Evolutionary conservation across 2,113 vertebrate genomes (phyloP).

Genomic region (mouse (Mus musculus)): GRCm39 chr9:71346001-71346500

Average conservation of each 20-base stretch:
- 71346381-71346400: background rate
- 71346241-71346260: constrained; percentile 15
- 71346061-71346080: background rate
- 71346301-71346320: background rate
- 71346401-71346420: background rate
- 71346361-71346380: background rate
- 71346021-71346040: background rate
- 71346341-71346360: background rate
- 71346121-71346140: background rate
- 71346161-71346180: background rate
- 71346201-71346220: background rate
- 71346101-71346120: background rate
- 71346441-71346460: constrained; percentile 29
- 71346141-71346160: too few relatives aligned
- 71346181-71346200: background rate
- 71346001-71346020: too few relatives aligned
- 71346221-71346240: background rate
- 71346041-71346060: too few relatives aligned
- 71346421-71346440: constrained; percentile 26
- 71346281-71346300: background rate
- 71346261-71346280: constrained; percentile 31
- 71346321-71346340: background rate
- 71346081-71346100: background rate
- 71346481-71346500: background rate
- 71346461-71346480: background rate